Evolutionary conservation across 30 jellyfish, hydroid and myxozoan genomes (phyloP).

Genomic region (Chironex yamaguchii): DNA sequence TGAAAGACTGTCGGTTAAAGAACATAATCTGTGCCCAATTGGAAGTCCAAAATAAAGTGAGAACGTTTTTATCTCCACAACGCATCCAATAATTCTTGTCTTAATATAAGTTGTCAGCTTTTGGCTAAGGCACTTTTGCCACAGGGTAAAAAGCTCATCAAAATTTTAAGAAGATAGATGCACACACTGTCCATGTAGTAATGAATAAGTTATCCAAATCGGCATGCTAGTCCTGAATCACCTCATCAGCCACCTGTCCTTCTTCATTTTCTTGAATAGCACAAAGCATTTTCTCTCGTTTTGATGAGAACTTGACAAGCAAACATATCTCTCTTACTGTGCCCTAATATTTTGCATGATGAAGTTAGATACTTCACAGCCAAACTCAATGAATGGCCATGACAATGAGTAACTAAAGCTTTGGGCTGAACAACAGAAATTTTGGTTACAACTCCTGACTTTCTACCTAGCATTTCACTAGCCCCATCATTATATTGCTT

Average conservation of each 20-base stretch:
- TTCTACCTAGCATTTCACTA: too few species aligned
- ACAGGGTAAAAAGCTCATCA: constrained; percentile 9
- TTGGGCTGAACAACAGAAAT: too few species aligned
- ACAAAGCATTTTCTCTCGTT: constrained; percentile 58
- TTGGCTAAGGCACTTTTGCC: constrained; percentile 49
- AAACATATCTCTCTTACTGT: constrained; percentile 55
- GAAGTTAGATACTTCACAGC: too few species aligned
- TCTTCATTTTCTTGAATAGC: constrained; percentile 12
- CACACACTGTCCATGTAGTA: constrained; percentile 70
- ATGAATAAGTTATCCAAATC: neutral
- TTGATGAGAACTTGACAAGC: constrained; percentile 54
- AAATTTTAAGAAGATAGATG: constrained; percentile 30
- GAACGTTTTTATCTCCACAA: constrained; percentile 50
- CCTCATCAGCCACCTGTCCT: constrained; percentile 5
- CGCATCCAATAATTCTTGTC: constrained; percentile 65
- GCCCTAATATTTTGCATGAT: too few species aligned
- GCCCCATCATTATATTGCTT: too few species aligned
- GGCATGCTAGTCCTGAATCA: constrained; percentile 16
- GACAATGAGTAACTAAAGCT: too few species aligned
- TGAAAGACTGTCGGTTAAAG: constrained; percentile 63
- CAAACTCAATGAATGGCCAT: too few species aligned
- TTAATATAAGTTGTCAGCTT: constrained; percentile 32
- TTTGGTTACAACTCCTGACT: too few species aligned
- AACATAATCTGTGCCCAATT: constrained; percentile 48
- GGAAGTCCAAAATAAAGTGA: constrained; percentile 45